Base-by-base conservation (phyloP, 2,888 invertebrate species). In the Orthosia incerta region DNA sequence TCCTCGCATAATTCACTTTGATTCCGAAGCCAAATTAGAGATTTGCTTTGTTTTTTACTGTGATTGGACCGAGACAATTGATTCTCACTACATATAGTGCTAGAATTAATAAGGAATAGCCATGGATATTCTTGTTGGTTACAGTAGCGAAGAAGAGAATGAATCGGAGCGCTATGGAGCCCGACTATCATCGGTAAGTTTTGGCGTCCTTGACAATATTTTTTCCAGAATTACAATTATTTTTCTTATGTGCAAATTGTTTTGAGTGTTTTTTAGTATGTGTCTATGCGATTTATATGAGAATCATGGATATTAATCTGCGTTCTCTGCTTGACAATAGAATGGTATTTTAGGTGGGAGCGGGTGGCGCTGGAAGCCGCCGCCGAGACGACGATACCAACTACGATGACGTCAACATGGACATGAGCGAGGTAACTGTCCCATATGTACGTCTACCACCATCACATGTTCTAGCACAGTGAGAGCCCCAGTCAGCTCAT, bases 371-470 rank as follows among this genome's bases (percentile, higher is more conserved):
- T 71, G 88, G 88, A 83, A 80, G 82, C 60, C 89, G 94, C 67
- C 93, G 95, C 70, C 95, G 95, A 67, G 96, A 97, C 61, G 97
- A 97, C 76, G 97, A 97, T 90, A 97, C 97, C 76, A 98, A 98
- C 93, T 98, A 98, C 89, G 98, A 98, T 86, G 97, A 97, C 85
- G 97, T 98, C 80, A 97, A 97, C 92, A 98, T 98, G 98, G 98
- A 98, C 87, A 96, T 98, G 97, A 98, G 98, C 95, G 97, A 97
- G 97, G 98, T 97, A 97, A 94, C 83, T 95, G 88, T 83, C 75
- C 45, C 55, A 45, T 73, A 72, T 72, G 50, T 79, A 69, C 71
- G 55, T 63, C 73, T 64, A 71, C 50, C 61, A 71, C 60, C 65
- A 64, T 76, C 77, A 79, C 81, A 76, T 74, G 73, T 71, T 59